Percentiles rank a stretch among this genome's conserved stretches.
Conservation (phyloP, 2,888 invertebrate genomes). For the Dryomyza anilis region DNA sequence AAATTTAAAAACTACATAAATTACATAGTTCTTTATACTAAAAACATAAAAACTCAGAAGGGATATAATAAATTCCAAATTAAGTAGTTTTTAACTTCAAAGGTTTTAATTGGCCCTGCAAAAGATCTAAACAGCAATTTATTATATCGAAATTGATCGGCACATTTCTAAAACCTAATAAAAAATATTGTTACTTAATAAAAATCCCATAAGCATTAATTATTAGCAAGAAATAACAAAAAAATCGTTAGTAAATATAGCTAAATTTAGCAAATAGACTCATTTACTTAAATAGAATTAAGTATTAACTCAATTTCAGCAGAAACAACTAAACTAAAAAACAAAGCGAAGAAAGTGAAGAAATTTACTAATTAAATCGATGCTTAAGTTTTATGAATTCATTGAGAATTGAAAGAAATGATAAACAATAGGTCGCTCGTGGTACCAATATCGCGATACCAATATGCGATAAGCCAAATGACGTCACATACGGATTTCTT, state of each 20-base stretch:
- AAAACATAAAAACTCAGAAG: too few relatives aligned
- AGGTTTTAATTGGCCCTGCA: too few relatives aligned
- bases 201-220: neutral
- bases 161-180: too few relatives aligned
- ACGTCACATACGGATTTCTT: neutral
- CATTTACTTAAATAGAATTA: neutral
- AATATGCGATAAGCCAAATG: neutral
- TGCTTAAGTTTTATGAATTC: slow-evolving; percentile 19
- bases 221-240: neutral
- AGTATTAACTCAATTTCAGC: slow-evolving; percentile 12
- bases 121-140: too few relatives aligned
- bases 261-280: slow-evolving; percentile 9
- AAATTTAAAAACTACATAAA: too few relatives aligned
- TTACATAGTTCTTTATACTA: too few relatives aligned
- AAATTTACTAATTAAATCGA: slow-evolving; percentile 4
- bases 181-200: too few relatives aligned
- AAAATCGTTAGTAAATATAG: neutral
- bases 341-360: neutral
- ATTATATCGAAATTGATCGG: too few relatives aligned
- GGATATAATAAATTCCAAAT: too few relatives aligned
- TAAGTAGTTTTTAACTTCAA: too few relatives aligned
- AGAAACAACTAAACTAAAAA: neutral
- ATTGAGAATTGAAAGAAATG: neutral
- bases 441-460: too few relatives aligned
- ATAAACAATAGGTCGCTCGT: too few relatives aligned